Evolutionary conservation across 2,113 vertebrate genomes (phyloP).

Genomic region (Kryptolebias marmoratus): DNA sequence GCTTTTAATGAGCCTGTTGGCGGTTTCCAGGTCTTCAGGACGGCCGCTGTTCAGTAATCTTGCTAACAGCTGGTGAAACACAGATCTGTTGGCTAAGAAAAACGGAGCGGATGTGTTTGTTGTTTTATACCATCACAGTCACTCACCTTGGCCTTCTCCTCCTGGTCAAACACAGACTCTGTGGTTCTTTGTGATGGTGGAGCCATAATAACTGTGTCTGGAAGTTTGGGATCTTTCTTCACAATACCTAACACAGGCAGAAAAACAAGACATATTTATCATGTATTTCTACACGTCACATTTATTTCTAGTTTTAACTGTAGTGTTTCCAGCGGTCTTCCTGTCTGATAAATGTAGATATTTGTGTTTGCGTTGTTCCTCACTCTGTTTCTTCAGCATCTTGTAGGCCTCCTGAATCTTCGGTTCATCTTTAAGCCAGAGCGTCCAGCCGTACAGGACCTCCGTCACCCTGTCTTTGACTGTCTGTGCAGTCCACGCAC

Average conservation of each 20-base stretch:
- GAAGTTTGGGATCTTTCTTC: constrained; percentile 88
- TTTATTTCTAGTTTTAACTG: background rate
- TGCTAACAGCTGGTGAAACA: constrained; percentile 81
- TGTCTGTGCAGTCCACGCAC: constrained; percentile 84
- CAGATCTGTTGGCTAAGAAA: constrained; percentile 6
- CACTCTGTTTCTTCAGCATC: constrained; percentile 96
- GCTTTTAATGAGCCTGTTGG: constrained; percentile 90
- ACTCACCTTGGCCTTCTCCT: constrained; percentile 89
- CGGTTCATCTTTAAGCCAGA: constrained; percentile 90
- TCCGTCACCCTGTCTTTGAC: constrained; percentile 88
- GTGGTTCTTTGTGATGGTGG: constrained; percentile 85
- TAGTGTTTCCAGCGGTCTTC: background rate
- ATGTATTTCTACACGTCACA: background rate
- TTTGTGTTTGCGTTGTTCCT: constrained; percentile 6
- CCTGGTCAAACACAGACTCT: constrained; percentile 89
- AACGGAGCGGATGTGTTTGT: background rate
- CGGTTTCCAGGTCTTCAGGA: constrained; percentile 88
- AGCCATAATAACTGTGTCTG: constrained; percentile 82
- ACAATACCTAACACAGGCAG: constrained; percentile 82
- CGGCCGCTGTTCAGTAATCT: constrained; percentile 86
- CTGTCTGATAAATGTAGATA: background rate
- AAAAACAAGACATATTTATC: background rate
- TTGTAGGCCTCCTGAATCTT: constrained; percentile 91
- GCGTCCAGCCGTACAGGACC: constrained; percentile 91
- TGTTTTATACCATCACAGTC: background rate